Evolutionary conservation across 2,888 invertebrate genomes (phyloP).

Genomic region (Physocephala rufipes): DNA sequence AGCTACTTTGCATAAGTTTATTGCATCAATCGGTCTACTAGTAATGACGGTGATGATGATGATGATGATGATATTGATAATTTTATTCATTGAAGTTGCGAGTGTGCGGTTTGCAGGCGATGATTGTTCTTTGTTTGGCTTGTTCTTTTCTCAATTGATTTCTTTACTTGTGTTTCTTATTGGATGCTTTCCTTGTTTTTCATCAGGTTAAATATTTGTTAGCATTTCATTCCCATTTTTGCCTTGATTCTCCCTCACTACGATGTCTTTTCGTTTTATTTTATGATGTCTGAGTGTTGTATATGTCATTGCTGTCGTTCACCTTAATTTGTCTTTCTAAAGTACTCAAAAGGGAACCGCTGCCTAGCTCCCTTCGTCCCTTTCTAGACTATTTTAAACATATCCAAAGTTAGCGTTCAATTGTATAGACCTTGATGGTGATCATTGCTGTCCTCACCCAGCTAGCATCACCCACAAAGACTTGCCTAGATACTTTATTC

Average conservation of each 20-base stretch:
- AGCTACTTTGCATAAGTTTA: too few relatives aligned
- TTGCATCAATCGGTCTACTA: not conserved
- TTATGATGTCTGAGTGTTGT: too few relatives aligned
- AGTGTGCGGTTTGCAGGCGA: too few relatives aligned
- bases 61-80: slow-evolving; percentile 9
- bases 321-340: slow-evolving; percentile 4
- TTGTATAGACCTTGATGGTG: too few relatives aligned
- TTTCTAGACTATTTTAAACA: too few relatives aligned
- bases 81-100: not conserved
- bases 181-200: slow-evolving; percentile 14
- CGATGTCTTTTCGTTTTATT: too few relatives aligned
- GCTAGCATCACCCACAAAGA: too few relatives aligned
- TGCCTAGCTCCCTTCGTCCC: too few relatives aligned
- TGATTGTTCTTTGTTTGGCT: slow-evolving; percentile 1
- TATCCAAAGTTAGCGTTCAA: too few relatives aligned
- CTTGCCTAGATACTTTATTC: not conserved
- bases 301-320: slow-evolving; percentile 6
- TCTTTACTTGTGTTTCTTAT: not conserved
- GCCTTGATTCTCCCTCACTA: not conserved
- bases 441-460: too few relatives aligned
- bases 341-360: too few relatives aligned
- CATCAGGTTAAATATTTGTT: not conserved
- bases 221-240: not conserved
- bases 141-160: not conserved
- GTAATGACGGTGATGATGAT: not conserved